phyloP scores from a whole-genome alignment of 2,888 invertebrate genomes.

The Galerucella pusilla region DNA sequence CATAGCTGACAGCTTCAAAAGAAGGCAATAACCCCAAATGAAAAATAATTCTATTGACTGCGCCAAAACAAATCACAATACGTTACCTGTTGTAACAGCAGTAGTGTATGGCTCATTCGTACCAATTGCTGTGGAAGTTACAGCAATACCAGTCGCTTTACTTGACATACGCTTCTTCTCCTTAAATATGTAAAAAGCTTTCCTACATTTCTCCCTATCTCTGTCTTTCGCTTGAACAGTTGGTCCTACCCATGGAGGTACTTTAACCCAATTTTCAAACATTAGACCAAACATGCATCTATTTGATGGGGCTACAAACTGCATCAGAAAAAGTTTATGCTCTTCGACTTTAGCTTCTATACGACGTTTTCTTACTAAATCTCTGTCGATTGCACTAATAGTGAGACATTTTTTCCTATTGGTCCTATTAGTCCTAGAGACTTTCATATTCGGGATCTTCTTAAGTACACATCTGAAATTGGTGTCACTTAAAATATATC shows the following conservation, averaged over 20 bases:
- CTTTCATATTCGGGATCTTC: background rate
- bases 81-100: background rate
- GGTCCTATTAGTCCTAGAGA: background rate
- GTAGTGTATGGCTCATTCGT: background rate
- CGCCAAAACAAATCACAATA: background rate
- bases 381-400: background rate
- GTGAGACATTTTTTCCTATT: background rate
- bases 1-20: too few relatives aligned
- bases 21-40: too few relatives aligned
- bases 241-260: slow-evolving; percentile 7
- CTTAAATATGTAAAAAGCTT: background rate
- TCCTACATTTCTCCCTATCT: background rate
- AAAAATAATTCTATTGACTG: background rate
- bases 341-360: background rate
- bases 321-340: background rate
- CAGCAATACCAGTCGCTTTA: background rate
- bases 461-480: too few relatives aligned
- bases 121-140: background rate
- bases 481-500: too few relatives aligned
- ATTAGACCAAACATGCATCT: background rate
- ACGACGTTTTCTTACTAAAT: background rate
- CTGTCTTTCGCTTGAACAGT: slow-evolving; percentile 1
- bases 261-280: slow-evolving; percentile 4
- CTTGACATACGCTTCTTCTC: background rate
- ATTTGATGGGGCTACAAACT: slow-evolving; percentile 3